Base-by-base conservation (phyloP, 2,888 invertebrate genomes). In the Acholoe squamosa region DNA sequence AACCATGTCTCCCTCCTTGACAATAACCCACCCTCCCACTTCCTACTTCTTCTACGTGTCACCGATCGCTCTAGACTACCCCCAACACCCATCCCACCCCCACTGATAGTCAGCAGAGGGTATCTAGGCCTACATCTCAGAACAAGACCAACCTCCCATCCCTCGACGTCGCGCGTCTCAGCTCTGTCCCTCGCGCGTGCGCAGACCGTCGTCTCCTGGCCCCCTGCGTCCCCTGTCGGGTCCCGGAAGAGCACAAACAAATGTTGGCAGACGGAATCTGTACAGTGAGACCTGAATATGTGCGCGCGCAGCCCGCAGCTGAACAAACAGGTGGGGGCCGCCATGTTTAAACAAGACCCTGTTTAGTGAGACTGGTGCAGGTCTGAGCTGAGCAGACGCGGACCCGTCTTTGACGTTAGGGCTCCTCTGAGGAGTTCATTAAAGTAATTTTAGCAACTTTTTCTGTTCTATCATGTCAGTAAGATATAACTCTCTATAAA, bases 331-430 rank as follows among this genome's bases (percentile, higher is more conserved):
- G 86, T 86, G 86, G 52, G 86, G 54, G 56, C 86, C 86, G 86
- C 86, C 86, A 86, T 86, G 86, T 86, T 86, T 86, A 86, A 86
- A 86, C 86, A n/a, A n/a, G n/a, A n/a, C n/a, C n/a, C n/a, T n/a
- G n/a, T n/a, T n/a, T n/a, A n/a, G n/a, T n/a, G n/a, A n/a, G n/a
- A n/a, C n/a, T n/a, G n/a, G n/a, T n/a, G n/a, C n/a, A n/a, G n/a
- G n/a, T n/a, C n/a, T n/a, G n/a, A n/a, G n/a, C n/a, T n/a, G n/a
- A n/a, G n/a, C n/a, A n/a, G n/a, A n/a, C n/a, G n/a, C n/a, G n/a
- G n/a, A n/a, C n/a, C n/a, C n/a, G n/a, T n/a, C n/a, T n/a, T n/a
- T n/a, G n/a, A n/a, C n/a, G n/a, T n/a, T n/a, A n/a, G n/a, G n/a
- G n/a, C n/a, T n/a, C n/a, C n/a, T n/a, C n/a, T n/a, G n/a, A n/a